Evolutionary conservation across 1,140 invertebrate genomes (phyloP).

Genomic region (Lepidurus packardi): DNA sequence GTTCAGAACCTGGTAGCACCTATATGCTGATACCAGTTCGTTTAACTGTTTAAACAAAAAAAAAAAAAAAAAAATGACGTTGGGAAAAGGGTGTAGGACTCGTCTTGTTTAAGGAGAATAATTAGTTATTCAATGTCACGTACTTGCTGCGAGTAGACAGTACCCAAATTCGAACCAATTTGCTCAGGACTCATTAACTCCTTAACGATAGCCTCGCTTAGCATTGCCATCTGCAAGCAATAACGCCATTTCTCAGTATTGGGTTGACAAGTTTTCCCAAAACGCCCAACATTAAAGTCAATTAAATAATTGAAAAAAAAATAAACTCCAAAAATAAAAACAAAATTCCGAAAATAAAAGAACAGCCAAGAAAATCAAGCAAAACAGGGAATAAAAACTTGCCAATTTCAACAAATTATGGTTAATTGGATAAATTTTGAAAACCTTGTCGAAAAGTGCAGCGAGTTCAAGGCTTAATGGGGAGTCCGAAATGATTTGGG

Average conservation of each 20-base stretch:
- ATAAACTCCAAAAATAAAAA: neutral
- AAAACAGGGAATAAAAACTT: no score
- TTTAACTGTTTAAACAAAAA: neutral
- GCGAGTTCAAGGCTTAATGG: neutral
- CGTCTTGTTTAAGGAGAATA: neutral
- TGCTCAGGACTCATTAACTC: neutral
- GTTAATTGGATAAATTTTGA: neutral
- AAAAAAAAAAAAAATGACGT: neutral
- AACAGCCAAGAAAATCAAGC: no score
- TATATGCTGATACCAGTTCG: neutral
- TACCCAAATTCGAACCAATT: neutral
- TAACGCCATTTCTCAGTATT: neutral
- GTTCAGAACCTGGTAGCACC: neutral
- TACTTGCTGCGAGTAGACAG: neutral
- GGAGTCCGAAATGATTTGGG: neutral
- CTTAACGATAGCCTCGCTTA: neutral
- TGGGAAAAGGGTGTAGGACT: no score
- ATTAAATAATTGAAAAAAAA: neutral
- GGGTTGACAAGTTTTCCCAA: neutral
- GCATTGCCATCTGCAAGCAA: neutral
- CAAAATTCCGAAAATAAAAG: no score
- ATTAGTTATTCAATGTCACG: neutral
- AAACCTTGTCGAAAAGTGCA: conserved; percentile 7
- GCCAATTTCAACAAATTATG: neutral
- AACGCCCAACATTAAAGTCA: no score